Evolutionary conservation across 2,888 invertebrate species (phyloP).

Genomic region (Encarsia formosa): DNA sequence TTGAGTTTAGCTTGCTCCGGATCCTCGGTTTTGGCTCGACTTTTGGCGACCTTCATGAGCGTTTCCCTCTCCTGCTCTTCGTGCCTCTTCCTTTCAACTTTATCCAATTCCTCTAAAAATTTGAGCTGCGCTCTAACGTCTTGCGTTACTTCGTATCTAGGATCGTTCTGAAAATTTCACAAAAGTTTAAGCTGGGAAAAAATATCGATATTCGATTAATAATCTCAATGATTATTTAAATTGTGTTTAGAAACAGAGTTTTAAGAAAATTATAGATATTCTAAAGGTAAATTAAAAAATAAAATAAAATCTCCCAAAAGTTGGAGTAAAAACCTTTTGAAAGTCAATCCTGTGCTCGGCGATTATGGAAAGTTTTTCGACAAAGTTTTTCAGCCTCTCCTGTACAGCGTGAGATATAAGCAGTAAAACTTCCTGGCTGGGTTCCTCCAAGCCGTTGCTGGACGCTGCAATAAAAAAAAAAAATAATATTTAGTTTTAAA

Average conservation of each 20-base stretch:
- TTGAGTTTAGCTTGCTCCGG: slow-evolving; percentile 96
- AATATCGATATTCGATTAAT: too few relatives aligned
- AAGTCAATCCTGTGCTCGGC: slow-evolving; percentile 94
- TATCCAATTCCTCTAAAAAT: slow-evolving; percentile 94
- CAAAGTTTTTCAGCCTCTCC: slow-evolving; percentile 83
- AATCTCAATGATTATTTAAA: neutral
- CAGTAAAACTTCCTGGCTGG: slow-evolving; percentile 79
- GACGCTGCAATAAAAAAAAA: too few relatives aligned
- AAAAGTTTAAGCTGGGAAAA: too few relatives aligned
- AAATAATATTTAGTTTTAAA: too few relatives aligned
- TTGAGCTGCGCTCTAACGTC: slow-evolving; percentile 91
- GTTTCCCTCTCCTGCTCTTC: slow-evolving; percentile 95
- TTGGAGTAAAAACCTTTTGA: slow-evolving; percentile 63
- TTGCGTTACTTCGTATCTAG: slow-evolving; percentile 82
- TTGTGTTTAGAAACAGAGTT: neutral
- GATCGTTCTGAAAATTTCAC: too few relatives aligned
- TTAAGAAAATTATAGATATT: neutral
- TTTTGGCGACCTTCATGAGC: slow-evolving; percentile 88
- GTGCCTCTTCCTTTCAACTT: slow-evolving; percentile 87
- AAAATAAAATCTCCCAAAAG: neutral
- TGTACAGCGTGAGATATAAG: slow-evolving; percentile 91
- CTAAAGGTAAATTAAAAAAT: neutral
- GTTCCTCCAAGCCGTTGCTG: slow-evolving; percentile 76
- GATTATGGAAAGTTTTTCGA: slow-evolving; percentile 87
- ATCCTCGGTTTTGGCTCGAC: slow-evolving; percentile 93